A percentile compares a stretch with the other conserved stretches of the same genome.
These are phyloP conservation scores for Pipa parva DNA, from an alignment of 2,113 vertebrate genomes.

Conservation along the genomic window DNA sequence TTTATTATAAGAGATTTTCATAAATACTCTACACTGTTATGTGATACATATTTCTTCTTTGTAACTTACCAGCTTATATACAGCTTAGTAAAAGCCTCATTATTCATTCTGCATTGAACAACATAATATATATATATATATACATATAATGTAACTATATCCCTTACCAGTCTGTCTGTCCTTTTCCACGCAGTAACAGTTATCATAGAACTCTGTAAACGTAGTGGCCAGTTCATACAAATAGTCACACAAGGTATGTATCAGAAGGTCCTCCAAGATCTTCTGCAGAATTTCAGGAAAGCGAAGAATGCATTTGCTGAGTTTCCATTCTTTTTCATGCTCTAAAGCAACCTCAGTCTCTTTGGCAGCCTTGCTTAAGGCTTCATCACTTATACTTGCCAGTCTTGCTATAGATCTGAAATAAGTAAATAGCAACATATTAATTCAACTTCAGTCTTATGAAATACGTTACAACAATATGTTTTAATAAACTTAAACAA, in stretches of 20 bases:
- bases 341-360: slow-evolving; percentile 77
- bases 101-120: too few species aligned
- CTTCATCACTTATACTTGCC: slow-evolving; percentile 75
- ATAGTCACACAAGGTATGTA: slow-evolving; percentile 92
- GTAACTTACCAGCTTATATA: too few species aligned
- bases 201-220: slow-evolving; percentile 97
- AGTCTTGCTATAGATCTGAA: slow-evolving; percentile 86
- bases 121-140: too few species aligned
- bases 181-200: slow-evolving; percentile 97
- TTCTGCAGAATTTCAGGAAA: slow-evolving; percentile 93
- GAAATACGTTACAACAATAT: too few species aligned
- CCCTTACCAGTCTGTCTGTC: slow-evolving; percentile 85
- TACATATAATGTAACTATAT: too few species aligned
- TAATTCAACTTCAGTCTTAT: neutral
- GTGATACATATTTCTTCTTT: too few species aligned
- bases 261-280: slow-evolving; percentile 86
- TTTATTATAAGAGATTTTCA: too few species aligned
- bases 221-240: slow-evolving; percentile 94
- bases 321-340: slow-evolving; percentile 95
- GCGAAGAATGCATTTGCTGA: slow-evolving; percentile 86
- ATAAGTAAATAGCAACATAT: neutral
- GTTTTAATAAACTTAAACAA: too few species aligned
- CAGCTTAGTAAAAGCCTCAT: too few species aligned
- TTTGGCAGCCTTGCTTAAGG: slow-evolving; percentile 73
- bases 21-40: too few species aligned